phyloP scores from a whole-genome alignment of 2,113 vertebrate species.

The Calyptomena viridis region DNA sequence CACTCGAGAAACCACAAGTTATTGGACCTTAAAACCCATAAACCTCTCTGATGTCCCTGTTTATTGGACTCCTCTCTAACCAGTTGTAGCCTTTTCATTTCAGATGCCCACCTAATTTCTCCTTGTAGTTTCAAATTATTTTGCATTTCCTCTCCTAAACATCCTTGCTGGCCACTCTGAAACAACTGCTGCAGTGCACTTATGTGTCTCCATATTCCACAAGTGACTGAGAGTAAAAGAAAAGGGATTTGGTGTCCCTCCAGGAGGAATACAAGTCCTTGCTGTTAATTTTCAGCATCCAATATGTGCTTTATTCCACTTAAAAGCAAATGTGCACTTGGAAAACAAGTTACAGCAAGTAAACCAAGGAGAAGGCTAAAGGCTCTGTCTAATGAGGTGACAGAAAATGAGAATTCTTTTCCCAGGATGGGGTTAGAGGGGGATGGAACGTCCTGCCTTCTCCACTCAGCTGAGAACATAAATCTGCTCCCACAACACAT shows the following conservation, averaged over 20 bases:
- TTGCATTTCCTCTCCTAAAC: neutral
- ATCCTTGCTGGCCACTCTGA: neutral
- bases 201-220: fast-evolving
- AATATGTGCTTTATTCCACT: neutral
- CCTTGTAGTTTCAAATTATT: neutral
- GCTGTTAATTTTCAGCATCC: neutral
- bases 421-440: neutral
- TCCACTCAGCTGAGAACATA: neutral
- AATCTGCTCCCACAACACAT: neutral
- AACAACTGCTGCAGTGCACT: neutral
- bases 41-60: neutral
- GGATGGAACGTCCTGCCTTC: neutral
- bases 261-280: neutral
- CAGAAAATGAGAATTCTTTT: neutral
- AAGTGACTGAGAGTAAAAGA: neutral
- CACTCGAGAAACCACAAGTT: neutral
- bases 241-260: neutral
- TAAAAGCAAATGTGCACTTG: neutral
- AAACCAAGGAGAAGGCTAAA: neutral
- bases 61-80: neutral
- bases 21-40: neutral
- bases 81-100: neutral
- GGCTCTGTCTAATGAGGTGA: neutral
- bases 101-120: neutral
- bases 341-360: neutral